Conservation (phyloP, 2,888 invertebrate genomes). For the Noctuana brunneofusca region DNA sequence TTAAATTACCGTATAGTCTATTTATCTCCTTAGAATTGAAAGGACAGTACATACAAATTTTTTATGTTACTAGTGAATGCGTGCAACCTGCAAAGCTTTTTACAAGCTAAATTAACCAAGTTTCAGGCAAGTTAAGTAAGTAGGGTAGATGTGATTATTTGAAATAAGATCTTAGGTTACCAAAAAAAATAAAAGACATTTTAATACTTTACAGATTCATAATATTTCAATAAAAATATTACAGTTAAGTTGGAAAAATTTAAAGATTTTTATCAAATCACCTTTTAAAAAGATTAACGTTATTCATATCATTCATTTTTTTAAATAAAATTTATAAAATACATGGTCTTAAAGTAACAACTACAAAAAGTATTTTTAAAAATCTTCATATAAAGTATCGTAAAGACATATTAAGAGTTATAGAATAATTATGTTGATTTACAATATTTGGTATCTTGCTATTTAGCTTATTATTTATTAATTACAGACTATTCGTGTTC, state of each 20-base stretch:
- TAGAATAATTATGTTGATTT: background rate
- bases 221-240: conserved; percentile 26
- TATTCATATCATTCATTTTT: conserved; percentile 4
- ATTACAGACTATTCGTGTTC: background rate
- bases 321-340: conserved; percentile 28
- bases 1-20: background rate
- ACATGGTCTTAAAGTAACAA: conserved; percentile 10
- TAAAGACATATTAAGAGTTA: background rate
- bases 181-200: conserved; percentile 8
- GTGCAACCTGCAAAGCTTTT: no score
- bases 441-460: conserved; percentile 26
- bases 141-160: no score
- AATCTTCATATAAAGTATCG: conserved; percentile 5
- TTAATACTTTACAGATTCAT: background rate
- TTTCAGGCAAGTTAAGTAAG: no score
- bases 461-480: background rate
- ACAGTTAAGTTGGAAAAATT: conserved; percentile 29
- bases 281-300: background rate
- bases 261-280: conserved; percentile 9
- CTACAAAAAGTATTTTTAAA: conserved; percentile 17
- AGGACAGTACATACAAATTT: no score
- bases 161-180: no score
- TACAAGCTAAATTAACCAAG: no score
- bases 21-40: background rate
- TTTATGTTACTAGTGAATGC: no score